Conservation (phyloP, 2,797 vertebrate genomes). For the Hyperoplus immaculatus region DNA sequence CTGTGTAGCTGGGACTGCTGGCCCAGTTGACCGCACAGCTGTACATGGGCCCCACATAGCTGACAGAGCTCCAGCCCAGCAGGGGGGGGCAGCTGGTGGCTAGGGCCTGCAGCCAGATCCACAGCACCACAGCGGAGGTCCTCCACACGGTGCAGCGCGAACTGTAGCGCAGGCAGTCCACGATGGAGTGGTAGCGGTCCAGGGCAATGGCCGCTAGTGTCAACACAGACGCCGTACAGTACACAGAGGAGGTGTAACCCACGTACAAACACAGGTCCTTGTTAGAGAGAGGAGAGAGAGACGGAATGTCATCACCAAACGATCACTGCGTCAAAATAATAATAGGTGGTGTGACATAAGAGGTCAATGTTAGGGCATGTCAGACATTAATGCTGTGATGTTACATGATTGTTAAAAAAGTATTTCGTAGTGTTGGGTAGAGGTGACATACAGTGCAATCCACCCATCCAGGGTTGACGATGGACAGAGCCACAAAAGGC, state of each 20-base stretch:
- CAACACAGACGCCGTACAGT: slow-evolving; percentile 88
- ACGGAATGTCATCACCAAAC: slow-evolving; percentile 12
- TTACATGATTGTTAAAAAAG: not conserved
- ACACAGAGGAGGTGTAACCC: slow-evolving; percentile 89
- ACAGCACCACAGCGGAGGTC: slow-evolving; percentile 81
- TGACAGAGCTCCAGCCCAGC: slow-evolving; percentile 86
- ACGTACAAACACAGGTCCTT: slow-evolving; percentile 87
- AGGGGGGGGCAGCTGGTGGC: slow-evolving; percentile 86
- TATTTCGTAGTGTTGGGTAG: not conserved
- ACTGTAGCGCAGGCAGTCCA: slow-evolving; percentile 87
- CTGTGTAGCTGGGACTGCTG: slow-evolving; percentile 85
- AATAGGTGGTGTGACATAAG: not conserved
- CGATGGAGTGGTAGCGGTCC: slow-evolving; percentile 88
- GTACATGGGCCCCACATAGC: slow-evolving; percentile 83
- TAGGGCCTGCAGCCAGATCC: slow-evolving; percentile 90
- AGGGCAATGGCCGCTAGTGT: slow-evolving; percentile 88
- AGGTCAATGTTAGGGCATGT: not conserved
- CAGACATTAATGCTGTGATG: not conserved
- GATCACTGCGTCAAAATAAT: not conserved
- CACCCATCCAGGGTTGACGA: slow-evolving; percentile 85
- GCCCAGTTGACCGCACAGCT: slow-evolving; percentile 86
- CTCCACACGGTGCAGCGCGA: slow-evolving; percentile 85
- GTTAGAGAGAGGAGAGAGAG: slow-evolving; percentile 41
- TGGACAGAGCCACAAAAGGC: slow-evolving; percentile 87
- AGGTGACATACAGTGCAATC: slow-evolving; percentile 77